Base-by-base conservation (phyloP, 2,888 invertebrate genomes). In the Amphipyra tragopoginis region DNA sequence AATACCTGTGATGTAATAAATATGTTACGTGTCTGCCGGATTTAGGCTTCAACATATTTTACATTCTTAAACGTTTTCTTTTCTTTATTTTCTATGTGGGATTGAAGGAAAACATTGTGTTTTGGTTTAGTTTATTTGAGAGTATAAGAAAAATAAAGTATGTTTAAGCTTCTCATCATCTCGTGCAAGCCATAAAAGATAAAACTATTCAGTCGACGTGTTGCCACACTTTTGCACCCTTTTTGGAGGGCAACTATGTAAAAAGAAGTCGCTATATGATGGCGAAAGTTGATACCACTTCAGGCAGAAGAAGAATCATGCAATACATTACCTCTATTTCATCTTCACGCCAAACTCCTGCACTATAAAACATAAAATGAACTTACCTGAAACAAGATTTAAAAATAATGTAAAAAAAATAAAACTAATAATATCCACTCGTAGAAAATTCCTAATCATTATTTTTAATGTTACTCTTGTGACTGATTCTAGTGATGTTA, bases 401-500 rank as follows among this genome's bases (percentile, higher is more conserved):
- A 53, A 70, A 72, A 61, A 60, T 57, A 69, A 60, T 65, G 57
- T 54, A 75, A 70, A 60, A 29, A 39, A 55, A 50, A 15, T 1
- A 54, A 49, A 61, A 64, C 47, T 39, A 62, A 49, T 40, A 49
- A 61, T 53, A 56, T 45, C 62, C 45, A 53, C 73, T 72, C 69
- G 72, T 42, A 50, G 45, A 58, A 11, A 65, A 76, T 83, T 82
- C 84, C 84, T 79, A 83, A 84, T 84, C 85, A 86, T 83, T 81
- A 80, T 21, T 21, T 21, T 21, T 21, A 21, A 21, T 82, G 82
- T 65, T 51, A 85, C 14, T 69, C 50, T 86, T 87, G 86, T 90
- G 87, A 84, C 85, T 83, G 74, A 59, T 65, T 33, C 42, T 75
- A 60, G 73, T 65, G 73, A 34, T 62, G 75, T 55, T 8, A n/a